Evolutionary conservation across 1,140 invertebrate species (phyloP).

Genomic region (Lethocerus indicus): DNA sequence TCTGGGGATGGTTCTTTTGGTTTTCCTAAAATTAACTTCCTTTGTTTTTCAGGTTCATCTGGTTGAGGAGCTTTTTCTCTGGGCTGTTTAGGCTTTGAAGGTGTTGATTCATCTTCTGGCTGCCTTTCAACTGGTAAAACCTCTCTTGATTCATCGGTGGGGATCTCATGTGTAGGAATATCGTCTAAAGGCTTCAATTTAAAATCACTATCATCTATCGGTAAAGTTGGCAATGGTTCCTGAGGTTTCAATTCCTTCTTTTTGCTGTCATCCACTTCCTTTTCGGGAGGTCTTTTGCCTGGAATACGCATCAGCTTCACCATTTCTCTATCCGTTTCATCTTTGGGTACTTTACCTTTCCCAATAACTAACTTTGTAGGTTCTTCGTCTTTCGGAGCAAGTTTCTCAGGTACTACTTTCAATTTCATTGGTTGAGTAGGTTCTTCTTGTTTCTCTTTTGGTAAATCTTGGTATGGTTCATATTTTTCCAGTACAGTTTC

Average conservation of each 20-base stretch:
- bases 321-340: conserved; percentile 16
- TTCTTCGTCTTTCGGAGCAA: conserved; percentile 24
- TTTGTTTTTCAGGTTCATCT: conserved; percentile 21
- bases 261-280: conserved; percentile 18
- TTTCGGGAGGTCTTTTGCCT: conserved; percentile 10
- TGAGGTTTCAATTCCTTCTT: conserved; percentile 17
- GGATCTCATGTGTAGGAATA: conserved; percentile 17
- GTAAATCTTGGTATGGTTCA: conserved; percentile 10
- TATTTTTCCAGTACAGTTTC: conserved; percentile 15
- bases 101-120: conserved; percentile 14
- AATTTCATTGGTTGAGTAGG: conserved; percentile 3
- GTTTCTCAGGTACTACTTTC: conserved; percentile 18
- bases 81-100: conserved; percentile 19
- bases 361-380: conserved; percentile 25
- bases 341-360: conserved; percentile 23
- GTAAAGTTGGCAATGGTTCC: conserved; percentile 19
- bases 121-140: conserved; percentile 14
- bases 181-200: conserved; percentile 18
- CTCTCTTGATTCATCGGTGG: conserved; percentile 15
- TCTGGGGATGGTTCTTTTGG: conserved; percentile 22
- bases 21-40: conserved; percentile 24
- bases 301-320: conserved; percentile 16
- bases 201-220: conserved; percentile 16
- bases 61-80: conserved; percentile 14
- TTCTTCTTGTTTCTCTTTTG: conserved; percentile 14